These are phyloP conservation scores for Pycnomerus fuliginosus DNA, from an alignment of 2,888 invertebrate species.

Conservation along the genomic window DNA sequence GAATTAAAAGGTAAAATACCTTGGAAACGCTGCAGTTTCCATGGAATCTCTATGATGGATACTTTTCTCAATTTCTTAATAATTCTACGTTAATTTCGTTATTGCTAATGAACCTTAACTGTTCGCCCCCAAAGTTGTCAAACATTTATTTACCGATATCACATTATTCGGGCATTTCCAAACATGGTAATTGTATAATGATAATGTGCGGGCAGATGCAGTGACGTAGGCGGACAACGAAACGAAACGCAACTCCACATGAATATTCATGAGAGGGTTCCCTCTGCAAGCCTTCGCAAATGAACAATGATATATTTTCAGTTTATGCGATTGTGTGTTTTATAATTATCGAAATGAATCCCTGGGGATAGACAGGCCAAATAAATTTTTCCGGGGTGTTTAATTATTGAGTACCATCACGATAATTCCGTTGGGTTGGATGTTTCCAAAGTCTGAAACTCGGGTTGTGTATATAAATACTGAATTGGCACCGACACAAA, in stretches of 20 bases:
- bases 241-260: conserved; percentile 11
- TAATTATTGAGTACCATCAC: not conserved
- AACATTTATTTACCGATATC: conserved; percentile 10
- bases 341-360: conserved; percentile 33
- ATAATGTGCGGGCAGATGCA: conserved; percentile 15
- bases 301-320: conserved; percentile 35
- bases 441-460: no score
- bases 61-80: no score
- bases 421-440: no score
- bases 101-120: no score
- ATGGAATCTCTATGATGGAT: no score
- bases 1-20: no score
- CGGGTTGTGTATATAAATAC: no score
- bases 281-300: conserved; percentile 21
- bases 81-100: no score
- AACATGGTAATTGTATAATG: conserved; percentile 19
- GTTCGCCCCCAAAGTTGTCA: not conserved
- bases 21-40: no score
- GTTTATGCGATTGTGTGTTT: conserved; percentile 32
- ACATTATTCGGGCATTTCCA: conserved; percentile 19
- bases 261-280: conserved; percentile 23
- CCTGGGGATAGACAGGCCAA: no score
- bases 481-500: no score
- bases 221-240: conserved; percentile 18
- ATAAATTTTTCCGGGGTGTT: no score